phyloP scores from a whole-genome alignment of 2,888 invertebrate genomes.

The Tubulanus polymorphus region DNA sequence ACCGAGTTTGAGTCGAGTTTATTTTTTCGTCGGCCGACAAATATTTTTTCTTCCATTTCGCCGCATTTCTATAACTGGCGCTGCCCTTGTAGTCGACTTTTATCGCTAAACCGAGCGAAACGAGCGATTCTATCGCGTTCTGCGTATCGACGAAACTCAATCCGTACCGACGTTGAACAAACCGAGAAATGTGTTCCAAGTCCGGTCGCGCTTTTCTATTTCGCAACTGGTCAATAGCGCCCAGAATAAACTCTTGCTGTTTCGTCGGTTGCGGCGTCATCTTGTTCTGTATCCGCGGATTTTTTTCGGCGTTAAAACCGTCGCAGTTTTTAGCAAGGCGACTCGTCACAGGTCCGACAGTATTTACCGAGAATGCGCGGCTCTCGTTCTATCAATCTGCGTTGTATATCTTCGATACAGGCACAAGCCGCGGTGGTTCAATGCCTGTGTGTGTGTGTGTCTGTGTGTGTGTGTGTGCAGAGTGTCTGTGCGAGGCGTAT shows the following conservation, averaged over 20 bases:
- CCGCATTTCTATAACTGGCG: conserved; percentile 78
- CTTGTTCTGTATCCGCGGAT: too few species aligned
- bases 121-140: conserved; percentile 68
- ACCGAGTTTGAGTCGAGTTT: conserved; percentile 30
- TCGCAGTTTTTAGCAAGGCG: too few species aligned
- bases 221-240: conserved; percentile 79
- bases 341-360: too few species aligned
- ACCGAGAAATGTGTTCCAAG: conserved; percentile 76
- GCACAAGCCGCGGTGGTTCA: too few species aligned
- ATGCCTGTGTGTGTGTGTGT: too few species aligned
- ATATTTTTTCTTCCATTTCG: conserved; percentile 63
- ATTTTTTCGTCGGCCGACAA: conserved; percentile 45
- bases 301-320: too few species aligned
- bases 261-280: too few species aligned
- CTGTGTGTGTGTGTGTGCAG: too few species aligned
- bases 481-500: too few species aligned
- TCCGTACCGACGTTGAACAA: conserved; percentile 71
- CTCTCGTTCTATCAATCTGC: too few species aligned
- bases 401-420: too few species aligned
- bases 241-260: conserved; percentile 69
- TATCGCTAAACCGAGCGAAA: conserved; percentile 70
- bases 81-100: conserved; percentile 84
- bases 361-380: too few species aligned
- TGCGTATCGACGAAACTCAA: conserved; percentile 61
- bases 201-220: conserved; percentile 81